Conservation (phyloP, 2,888 invertebrate genomes). For the Lysandra bellargus region DNA sequence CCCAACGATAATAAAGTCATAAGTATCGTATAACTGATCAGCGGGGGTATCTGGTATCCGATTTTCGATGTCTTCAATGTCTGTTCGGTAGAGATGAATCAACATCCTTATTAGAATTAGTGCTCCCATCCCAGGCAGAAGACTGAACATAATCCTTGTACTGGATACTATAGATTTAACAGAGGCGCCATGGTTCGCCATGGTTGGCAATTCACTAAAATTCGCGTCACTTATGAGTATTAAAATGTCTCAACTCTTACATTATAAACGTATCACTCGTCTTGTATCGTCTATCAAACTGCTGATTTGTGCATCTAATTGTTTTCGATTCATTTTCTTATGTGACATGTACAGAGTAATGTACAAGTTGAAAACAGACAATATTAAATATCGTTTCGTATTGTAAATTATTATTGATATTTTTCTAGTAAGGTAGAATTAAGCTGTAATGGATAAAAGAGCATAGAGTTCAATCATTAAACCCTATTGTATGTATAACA, state of each 20-base stretch:
- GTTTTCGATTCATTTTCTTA: conserved; percentile 6
- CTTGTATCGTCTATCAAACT: background rate
- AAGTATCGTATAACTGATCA: conserved; percentile 79
- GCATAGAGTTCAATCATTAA: too few species aligned
- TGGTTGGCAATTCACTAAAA: conserved; percentile 39
- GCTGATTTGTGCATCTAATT: conserved; percentile 10
- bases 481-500: too few species aligned
- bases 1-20: conserved; percentile 90
- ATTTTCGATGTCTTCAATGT: conserved; percentile 84
- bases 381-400: background rate
- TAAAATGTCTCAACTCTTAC: background rate
- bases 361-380: background rate
- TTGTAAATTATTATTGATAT: too few species aligned
- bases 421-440: too few species aligned
- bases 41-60: conserved; percentile 80
- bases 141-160: conserved; percentile 83
- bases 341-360: conserved; percentile 1
- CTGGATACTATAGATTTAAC: conserved; percentile 76
- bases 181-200: conserved; percentile 55
- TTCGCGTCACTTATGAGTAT: background rate
- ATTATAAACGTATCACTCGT: background rate
- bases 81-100: conserved; percentile 83
- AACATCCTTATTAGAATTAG: conserved; percentile 83
- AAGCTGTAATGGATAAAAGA: too few species aligned
- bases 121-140: conserved; percentile 84